Conservation (phyloP, 1,140 invertebrate species). For the Cepaea nemoralis region DNA sequence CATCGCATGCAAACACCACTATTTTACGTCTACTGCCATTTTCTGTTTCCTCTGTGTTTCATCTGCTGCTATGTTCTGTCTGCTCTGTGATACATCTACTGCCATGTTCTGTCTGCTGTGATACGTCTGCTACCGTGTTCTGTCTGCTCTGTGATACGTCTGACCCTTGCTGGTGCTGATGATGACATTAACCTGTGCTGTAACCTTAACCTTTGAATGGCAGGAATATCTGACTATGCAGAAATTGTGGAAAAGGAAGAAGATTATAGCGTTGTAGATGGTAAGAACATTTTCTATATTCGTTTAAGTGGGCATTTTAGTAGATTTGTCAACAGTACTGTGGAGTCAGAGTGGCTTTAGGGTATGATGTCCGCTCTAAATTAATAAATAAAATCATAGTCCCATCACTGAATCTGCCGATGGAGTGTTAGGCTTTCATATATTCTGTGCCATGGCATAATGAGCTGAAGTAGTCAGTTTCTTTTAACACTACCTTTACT, state of each 20-base stretch:
- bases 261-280: constrained; percentile 93
- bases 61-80: neutral
- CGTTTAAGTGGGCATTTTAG: no score
- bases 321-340: no score
- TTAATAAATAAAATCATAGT: no score
- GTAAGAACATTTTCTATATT: constrained; percentile 73
- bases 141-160: neutral
- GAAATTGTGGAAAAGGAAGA: constrained; percentile 96
- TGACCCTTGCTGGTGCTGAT: neutral
- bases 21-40: neutral
- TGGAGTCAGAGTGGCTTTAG: no score
- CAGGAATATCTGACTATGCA: constrained; percentile 87
- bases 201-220: constrained; percentile 42
- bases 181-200: constrained; percentile 7
- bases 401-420: no score
- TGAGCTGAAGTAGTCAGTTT: no score
- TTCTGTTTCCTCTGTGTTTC: neutral
- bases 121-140: no score
- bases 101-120: no score
- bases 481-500: no score
- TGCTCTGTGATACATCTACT: neutral
- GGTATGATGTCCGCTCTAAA: no score
- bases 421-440: no score
- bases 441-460: no score
- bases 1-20: neutral